A percentile compares a stretch with the other conserved stretches of the same genome.
Conservation (phyloP, 1,140 invertebrate genomes). For the Drosophila ogumai region DNA sequence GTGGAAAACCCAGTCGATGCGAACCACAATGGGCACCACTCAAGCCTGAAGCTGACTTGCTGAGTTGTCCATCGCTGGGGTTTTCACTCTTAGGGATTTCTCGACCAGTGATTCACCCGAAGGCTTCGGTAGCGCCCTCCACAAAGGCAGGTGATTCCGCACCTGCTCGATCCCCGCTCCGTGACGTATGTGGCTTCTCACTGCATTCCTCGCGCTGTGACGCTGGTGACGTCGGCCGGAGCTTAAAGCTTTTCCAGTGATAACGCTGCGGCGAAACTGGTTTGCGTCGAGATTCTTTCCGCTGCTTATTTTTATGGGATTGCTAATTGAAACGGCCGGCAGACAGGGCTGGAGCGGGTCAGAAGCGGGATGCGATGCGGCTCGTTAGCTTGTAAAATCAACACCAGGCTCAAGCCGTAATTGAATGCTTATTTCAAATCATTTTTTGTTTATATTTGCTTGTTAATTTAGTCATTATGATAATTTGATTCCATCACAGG, state of each 20-base stretch:
- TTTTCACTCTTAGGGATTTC: conserved; percentile 44
- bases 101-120: conserved; percentile 24
- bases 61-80: conserved; percentile 18
- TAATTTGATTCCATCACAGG: conserved; percentile 22
- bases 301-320: conserved; percentile 43
- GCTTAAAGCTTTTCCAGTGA: conserved; percentile 40
- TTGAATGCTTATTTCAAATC: conserved; percentile 12
- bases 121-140: neutral
- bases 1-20: conserved; percentile 12
- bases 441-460: conserved; percentile 43
- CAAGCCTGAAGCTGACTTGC: conserved; percentile 27
- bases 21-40: conserved; percentile 22
- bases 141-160: conserved; percentile 20
- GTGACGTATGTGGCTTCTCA: conserved; percentile 52
- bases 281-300: conserved; percentile 34
- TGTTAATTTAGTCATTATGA: conserved; percentile 60
- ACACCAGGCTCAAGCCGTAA: conserved; percentile 11
- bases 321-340: conserved; percentile 55
- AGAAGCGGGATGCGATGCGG: conserved; percentile 17
- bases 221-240: conserved; percentile 30
- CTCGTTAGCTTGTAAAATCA: conserved; percentile 63
- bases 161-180: conserved; percentile 8
- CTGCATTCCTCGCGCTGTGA: conserved; percentile 31
- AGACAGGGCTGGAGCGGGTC: conserved; percentile 11
- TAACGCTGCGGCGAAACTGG: conserved; percentile 33